phyloP scores from a whole-genome alignment of 2,113 vertebrate genomes.

The Aptenodytes patagonicus region DNA sequence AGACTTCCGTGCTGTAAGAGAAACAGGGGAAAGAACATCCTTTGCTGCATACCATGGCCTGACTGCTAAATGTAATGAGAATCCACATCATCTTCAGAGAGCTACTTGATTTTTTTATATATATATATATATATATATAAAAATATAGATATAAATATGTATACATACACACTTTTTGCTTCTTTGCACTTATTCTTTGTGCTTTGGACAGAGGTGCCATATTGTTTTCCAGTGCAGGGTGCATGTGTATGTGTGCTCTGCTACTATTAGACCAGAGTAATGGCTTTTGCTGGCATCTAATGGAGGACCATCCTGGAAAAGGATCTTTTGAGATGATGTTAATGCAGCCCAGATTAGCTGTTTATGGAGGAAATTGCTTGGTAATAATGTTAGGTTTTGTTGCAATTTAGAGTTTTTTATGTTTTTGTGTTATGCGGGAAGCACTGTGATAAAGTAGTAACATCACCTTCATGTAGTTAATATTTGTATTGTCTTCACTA shows the following conservation, averaged over 20 bases:
- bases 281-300: not conserved
- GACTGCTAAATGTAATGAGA: not conserved
- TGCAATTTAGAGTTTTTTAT: not conserved
- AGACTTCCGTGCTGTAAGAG: not conserved
- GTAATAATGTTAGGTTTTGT: not conserved
- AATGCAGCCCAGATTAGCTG: not conserved
- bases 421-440: not conserved
- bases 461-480: not conserved
- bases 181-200: not conserved
- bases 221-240: not conserved
- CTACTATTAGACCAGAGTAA: not conserved
- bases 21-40: not conserved
- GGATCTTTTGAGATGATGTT: not conserved
- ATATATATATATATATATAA: no score
- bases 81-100: not conserved
- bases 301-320: not conserved
- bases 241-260: rapidly evolving
- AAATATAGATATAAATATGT: not conserved
- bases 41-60: not conserved
- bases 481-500: not conserved
- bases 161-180: no score
- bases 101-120: not conserved
- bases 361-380: not conserved
- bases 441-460: not conserved
- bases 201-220: not conserved